Evolutionary conservation across 2,113 vertebrate genomes (phyloP).

Genomic region (Caloenas nicobarica): DNA sequence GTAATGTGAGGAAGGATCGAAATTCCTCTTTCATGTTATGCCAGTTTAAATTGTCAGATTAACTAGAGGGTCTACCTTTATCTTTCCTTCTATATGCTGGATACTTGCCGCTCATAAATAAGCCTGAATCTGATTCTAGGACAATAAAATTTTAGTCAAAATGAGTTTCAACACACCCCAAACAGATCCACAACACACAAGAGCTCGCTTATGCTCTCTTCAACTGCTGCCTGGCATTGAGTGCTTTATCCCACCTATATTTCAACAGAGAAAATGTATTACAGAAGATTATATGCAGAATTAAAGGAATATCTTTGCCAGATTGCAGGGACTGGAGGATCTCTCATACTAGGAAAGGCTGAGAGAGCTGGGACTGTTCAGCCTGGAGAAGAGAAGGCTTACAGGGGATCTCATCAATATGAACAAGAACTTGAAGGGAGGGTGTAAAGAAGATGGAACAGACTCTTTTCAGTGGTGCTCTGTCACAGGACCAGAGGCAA

Average conservation of each 20-base stretch:
- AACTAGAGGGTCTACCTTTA: not conserved
- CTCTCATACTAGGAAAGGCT: not conserved
- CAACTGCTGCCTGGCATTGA: not conserved
- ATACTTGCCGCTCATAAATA: not conserved
- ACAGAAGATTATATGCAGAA: not conserved
- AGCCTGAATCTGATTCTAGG: not conserved
- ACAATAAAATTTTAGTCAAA: not conserved
- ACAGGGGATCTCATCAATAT: not conserved
- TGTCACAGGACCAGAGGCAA: not conserved
- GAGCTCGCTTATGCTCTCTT: not conserved
- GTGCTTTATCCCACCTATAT: not conserved
- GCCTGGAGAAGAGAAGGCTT: not conserved
- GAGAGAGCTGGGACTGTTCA: not conserved
- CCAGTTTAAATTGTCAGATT: not conserved
- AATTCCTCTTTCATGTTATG: not conserved
- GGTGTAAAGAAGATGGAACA: not conserved
- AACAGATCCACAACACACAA: not conserved
- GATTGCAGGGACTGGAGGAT: not conserved
- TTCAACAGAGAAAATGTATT: not conserved
- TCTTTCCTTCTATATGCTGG: not conserved
- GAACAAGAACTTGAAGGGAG: not conserved
- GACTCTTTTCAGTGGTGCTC: not conserved
- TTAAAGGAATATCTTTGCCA: not conserved
- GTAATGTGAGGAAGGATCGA: not conserved
- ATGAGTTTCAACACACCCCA: not conserved